Evolutionary conservation across 2,797 vertebrate genomes (phyloP), one percentile per base, ranked within the genome.

Genomic region (Thaleichthys pacificus): DNA sequence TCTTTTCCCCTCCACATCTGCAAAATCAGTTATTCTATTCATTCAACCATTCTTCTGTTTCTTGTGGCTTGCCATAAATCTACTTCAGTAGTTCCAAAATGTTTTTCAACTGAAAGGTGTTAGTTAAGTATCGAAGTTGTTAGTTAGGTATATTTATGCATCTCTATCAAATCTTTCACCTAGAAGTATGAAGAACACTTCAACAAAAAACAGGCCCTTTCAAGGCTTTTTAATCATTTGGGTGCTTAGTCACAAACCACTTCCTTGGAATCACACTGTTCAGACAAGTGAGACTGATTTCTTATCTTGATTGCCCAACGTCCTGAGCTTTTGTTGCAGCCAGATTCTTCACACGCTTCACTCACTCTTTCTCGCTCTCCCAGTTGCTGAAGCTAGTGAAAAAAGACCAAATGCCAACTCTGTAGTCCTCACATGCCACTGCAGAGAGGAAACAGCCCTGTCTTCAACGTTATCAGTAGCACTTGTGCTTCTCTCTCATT

Each of bases 341-440:
- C 58, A 60, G 65, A 66, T 17, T 6, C 21, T 56, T 26, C 26
- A 61, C 32, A 14, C 22, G 38, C n/a, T 35, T 32, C 26, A 22
- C 5, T 22, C n/a, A 62, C n/a, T 5, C 64, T 11, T 9, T 38
- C 68, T 68, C 69, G 42, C 56, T 64, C 26, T 76, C 67, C 28
- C 35, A 64, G 38, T 30, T 69, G 68, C 26, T 69, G 68, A 60
- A 68, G 24, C 66, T n/a, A 74, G 57, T 71, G 66, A 35, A 67
- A 19, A 0, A 68, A 71, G 42, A 19, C 66, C 66, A 68, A 68
- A 68, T 67, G 22, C 56, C 66, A 49, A 62, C 11, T 67, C 26
- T 70, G 22, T 57, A 38, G 61, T 70, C 79, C 82, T 74, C 54
- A 69, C 32, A 76, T 30, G 30, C 32, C 24, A 21, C n/a, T 15